phyloP scores from a whole-genome alignment of 2,888 invertebrate genomes.

The Agriopis aurantiaria region DNA sequence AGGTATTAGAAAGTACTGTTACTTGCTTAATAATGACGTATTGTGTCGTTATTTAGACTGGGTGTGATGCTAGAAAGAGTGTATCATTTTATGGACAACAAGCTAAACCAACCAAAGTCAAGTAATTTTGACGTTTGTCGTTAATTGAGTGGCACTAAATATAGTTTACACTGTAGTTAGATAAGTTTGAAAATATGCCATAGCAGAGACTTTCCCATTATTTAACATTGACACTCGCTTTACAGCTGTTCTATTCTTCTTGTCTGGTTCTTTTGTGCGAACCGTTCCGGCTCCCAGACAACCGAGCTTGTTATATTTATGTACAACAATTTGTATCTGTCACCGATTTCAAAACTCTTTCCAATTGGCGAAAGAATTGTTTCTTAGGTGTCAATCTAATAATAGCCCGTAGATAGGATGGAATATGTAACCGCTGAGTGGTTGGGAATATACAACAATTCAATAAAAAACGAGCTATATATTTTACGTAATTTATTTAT shows the following conservation, averaged over 20 bases:
- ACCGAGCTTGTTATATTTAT: conserved; percentile 59
- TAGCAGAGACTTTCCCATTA: neutral
- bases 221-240: conserved; percentile 9
- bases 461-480: neutral
- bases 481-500: no score
- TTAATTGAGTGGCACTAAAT: no score
- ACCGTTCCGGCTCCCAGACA: conserved; percentile 45
- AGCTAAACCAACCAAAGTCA: no score
- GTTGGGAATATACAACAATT: neutral
- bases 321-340: conserved; percentile 70
- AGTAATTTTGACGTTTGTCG: no score
- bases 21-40: no score
- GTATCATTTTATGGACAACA: no score
- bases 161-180: no score
- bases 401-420: conserved; percentile 57
- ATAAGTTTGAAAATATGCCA: no score
- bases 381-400: conserved; percentile 61
- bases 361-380: conserved; percentile 77
- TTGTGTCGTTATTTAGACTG: no score
- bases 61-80: no score
- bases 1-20: no score
- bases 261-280: conserved; percentile 46
- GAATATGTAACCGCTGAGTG: conserved; percentile 3
- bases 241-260: conserved; percentile 5
- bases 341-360: conserved; percentile 66